Base-by-base conservation (phyloP, 2,113 vertebrate genomes). In the Pseudopodoces humilis region DNA sequence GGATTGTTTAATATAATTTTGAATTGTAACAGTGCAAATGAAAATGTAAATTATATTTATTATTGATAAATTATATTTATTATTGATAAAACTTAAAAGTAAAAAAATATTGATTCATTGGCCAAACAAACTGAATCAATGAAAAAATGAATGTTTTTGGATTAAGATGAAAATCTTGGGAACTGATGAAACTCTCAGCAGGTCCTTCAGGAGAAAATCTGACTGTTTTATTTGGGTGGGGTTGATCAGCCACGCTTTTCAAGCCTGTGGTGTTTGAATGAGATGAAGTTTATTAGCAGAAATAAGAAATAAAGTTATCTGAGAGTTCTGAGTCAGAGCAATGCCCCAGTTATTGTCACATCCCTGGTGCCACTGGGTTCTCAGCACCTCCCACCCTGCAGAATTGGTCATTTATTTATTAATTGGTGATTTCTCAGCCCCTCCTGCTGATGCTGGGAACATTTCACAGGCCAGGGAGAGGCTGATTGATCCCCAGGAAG, bases 371-470 rank as follows among this genome's bases (percentile, higher is more conserved):
- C 95, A 76, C 88, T 86, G 71, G 92, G 94, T 94, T 95, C 94
- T 94, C 79, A 86, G 92, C 94, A 98, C 96, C 90, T 97, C 94
- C 17, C 72, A 46, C 92, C 94, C 92, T 76, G 78, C 41, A 43
- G 41, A 15, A 43, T 43, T 55, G 83, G 56, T 39, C 9, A 39
- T 39, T 39, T 39, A 39, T 39, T 39, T 39, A 39, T 39, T 39
- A 39, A 39, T 39, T 39, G 37, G 37, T 39, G 37, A 56, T 74
- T 97, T 98, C 98, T 97, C 95, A 80, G 11, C 50, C n/a, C 41
- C 91, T 96, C 84, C 39, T 90, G 70, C 53, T 94, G 94, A 93
- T 84, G 78, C 93, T 92, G 86, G 86, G 41, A 96, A 78, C 85
- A 82, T 94, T 96, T 92, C 95, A 94, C 85, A 91, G 94, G 74